Conservation (phyloP, 2,113 vertebrate species). For the Catharus minimus region DNA sequence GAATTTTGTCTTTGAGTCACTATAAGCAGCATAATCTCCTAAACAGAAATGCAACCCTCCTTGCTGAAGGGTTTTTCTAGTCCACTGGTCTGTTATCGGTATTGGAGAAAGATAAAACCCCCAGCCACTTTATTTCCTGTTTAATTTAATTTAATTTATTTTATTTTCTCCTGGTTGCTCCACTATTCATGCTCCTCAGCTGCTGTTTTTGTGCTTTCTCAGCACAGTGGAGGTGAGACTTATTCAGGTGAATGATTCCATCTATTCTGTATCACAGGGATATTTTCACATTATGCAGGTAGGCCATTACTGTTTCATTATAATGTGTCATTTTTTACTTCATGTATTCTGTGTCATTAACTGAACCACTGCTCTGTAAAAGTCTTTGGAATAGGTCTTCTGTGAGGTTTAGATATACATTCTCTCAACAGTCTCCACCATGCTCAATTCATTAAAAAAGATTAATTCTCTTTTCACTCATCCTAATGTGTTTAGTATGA, state of each 20-base stretch:
- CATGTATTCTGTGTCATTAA: neutral
- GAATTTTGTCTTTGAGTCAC: neutral
- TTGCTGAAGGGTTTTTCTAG: neutral
- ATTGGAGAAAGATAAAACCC: neutral
- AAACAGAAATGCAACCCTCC: neutral
- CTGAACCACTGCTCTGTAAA: neutral
- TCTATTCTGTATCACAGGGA: neutral
- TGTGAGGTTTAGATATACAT: neutral
- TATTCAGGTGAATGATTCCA: neutral
- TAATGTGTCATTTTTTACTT: neutral
- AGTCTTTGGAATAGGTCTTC: neutral
- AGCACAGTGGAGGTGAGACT: neutral
- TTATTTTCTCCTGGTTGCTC: neutral
- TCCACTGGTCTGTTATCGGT: neutral
- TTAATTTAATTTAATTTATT: neutral
- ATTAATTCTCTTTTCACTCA: neutral
- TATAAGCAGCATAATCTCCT: neutral
- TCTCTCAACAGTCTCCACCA: neutral
- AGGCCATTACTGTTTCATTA: neutral
- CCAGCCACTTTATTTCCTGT: neutral
- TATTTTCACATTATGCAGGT: neutral
- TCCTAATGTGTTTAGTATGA: neutral
- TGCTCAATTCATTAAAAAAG: neutral
- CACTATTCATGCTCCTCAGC: neutral
- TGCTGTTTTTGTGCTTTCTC: neutral